Percentiles rank a stretch among this genome's conserved stretches.
These are phyloP conservation scores for Centrocercus urophasianus DNA, from an alignment of 2,113 vertebrate genomes.

Conservation along the genomic window DNA sequence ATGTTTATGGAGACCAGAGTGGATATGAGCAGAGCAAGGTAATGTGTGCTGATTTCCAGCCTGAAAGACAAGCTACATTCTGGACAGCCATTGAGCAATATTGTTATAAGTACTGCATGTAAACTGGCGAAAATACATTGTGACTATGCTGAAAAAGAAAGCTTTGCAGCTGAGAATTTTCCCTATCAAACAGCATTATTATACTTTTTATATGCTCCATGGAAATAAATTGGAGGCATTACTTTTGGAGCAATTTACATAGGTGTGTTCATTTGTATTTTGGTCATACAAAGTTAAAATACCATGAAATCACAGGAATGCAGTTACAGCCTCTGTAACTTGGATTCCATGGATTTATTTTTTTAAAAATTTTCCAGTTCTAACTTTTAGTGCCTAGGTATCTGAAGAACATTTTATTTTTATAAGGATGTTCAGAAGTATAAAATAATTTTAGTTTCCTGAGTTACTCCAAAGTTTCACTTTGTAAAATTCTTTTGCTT, in stretches of 20 bases:
- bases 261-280: background rate
- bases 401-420: background rate
- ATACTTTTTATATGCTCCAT: too few species aligned
- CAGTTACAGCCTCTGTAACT: background rate
- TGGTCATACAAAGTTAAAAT: background rate
- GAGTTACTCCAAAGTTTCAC: background rate
- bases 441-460: background rate
- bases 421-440: background rate
- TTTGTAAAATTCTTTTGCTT: background rate
- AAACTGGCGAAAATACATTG: too few species aligned
- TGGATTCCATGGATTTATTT: background rate
- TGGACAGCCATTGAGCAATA: too few species aligned
- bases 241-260: background rate
- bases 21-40: too few species aligned
- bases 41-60: too few species aligned
- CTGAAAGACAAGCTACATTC: too few species aligned
- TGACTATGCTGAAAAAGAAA: too few species aligned
- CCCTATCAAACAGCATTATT: too few species aligned
- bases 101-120: too few species aligned
- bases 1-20: too few species aligned
- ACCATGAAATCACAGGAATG: background rate
- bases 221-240: too few species aligned
- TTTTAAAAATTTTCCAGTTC: background rate
- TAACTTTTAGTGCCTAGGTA: background rate
- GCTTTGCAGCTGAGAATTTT: too few species aligned